Conservation (phyloP, 2,797 vertebrate genomes). For the Acanthopagrus latus region DNA sequence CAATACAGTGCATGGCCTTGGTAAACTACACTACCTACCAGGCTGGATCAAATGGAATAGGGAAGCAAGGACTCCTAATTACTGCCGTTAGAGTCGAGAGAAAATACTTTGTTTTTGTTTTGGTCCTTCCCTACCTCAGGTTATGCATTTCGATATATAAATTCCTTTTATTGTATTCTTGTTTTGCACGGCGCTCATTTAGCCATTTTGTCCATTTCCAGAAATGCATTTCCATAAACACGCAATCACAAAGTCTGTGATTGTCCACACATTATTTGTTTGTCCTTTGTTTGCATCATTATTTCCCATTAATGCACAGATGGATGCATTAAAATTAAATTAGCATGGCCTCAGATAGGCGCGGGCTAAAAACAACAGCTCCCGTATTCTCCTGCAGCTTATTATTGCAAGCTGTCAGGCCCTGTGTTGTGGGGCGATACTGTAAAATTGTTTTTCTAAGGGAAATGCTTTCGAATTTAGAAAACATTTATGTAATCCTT, state of each 20-base stretch:
- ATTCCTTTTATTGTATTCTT: constrained; percentile 17
- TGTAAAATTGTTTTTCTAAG: constrained; percentile 69
- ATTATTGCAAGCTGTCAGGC: constrained; percentile 65
- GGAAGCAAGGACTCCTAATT: constrained; percentile 58
- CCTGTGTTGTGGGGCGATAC: constrained; percentile 41
- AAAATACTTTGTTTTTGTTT: constrained; percentile 61
- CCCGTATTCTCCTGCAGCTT: constrained; percentile 47
- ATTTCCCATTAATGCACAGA: constrained; percentile 67
- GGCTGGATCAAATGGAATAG: constrained; percentile 64
- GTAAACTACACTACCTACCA: constrained; percentile 29
- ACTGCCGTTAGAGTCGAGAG: constrained; percentile 15
- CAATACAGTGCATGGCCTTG: constrained; percentile 29
- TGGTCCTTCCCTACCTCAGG: constrained; percentile 39
- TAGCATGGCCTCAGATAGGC: constrained; percentile 52
- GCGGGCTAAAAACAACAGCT: constrained; percentile 56
- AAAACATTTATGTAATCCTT: constrained; percentile 72
- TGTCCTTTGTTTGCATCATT: constrained; percentile 63
- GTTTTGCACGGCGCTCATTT: constrained; percentile 32
- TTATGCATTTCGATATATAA: constrained; percentile 41
- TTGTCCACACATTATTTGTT: constrained; percentile 52
- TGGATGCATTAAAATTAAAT: constrained; percentile 73
- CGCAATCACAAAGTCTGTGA: constrained; percentile 27
- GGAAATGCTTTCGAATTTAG: constrained; percentile 49
- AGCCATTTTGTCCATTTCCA: constrained; percentile 32
- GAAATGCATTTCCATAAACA: constrained; percentile 57